Percentiles rank a stretch among this genome's conserved stretches.
These are phyloP conservation scores for Ophion obscuratus DNA, from an alignment of 2,888 invertebrate species.

Conservation along the genomic window DNA sequence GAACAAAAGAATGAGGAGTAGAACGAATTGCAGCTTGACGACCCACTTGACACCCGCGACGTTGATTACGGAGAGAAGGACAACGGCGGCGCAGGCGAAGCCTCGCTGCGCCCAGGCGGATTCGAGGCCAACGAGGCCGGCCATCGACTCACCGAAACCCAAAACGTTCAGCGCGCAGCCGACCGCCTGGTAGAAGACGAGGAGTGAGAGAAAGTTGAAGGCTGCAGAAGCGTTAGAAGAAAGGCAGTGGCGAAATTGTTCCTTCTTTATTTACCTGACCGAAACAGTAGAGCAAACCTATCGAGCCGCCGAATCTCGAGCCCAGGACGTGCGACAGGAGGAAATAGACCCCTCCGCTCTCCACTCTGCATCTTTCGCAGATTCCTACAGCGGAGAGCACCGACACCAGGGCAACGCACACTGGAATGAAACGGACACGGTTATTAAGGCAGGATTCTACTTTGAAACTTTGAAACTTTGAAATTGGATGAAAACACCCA, in stretches of 20 bases:
- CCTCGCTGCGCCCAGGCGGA: slow-evolving; percentile 93
- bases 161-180: slow-evolving; percentile 98
- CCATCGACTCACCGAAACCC: slow-evolving; percentile 98
- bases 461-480: no score
- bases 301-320: slow-evolving; percentile 95
- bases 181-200: slow-evolving; percentile 90
- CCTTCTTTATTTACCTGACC: slow-evolving; percentile 89
- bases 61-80: slow-evolving; percentile 95
- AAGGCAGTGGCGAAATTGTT: slow-evolving; percentile 3
- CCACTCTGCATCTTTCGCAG: slow-evolving; percentile 96
- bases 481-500: no score
- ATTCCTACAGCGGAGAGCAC: slow-evolving; percentile 98
- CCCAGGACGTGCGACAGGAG: slow-evolving; percentile 97
- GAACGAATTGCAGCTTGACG: slow-evolving; percentile 95
- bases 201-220: slow-evolving; percentile 19
- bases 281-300: slow-evolving; percentile 97
- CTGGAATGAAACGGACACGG: slow-evolving; percentile 84
- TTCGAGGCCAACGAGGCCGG: slow-evolving; percentile 90
- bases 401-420: slow-evolving; percentile 95
- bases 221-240: not conserved
- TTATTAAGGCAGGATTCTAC: no score
- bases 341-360: slow-evolving; percentile 99
- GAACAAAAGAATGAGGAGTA: slow-evolving; percentile 93
- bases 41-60: slow-evolving; percentile 99
- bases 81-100: slow-evolving; percentile 94